Conservation (phyloP, 1,140 invertebrate genomes). For the Lordiphosa collinella region DNA sequence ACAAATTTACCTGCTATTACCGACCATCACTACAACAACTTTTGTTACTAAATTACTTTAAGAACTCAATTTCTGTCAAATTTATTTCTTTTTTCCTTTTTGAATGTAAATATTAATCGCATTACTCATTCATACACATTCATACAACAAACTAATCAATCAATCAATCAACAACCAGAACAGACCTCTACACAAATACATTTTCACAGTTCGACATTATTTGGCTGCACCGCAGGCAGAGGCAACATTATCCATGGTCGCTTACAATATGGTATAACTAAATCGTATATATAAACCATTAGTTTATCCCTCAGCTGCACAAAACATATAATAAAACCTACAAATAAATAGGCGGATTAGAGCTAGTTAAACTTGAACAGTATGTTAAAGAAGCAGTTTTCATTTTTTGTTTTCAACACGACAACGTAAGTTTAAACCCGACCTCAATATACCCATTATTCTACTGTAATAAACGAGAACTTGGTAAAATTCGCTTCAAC, state of each 20-base stretch:
- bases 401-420: too few species aligned
- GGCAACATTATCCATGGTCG: constrained; percentile 76
- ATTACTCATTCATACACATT: constrained; percentile 28
- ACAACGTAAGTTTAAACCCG: too few species aligned
- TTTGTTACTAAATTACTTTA: constrained; percentile 30
- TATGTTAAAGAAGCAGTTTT: too few species aligned
- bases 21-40: background rate
- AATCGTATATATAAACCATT: constrained; percentile 18
- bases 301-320: constrained; percentile 8
- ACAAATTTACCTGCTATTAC: constrained; percentile 3
- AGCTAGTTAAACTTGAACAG: too few species aligned
- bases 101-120: constrained; percentile 19
- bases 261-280: constrained; percentile 77
- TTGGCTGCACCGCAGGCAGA: constrained; percentile 76
- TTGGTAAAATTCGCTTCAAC: too few species aligned
- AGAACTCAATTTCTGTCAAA: constrained; percentile 19
- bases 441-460: too few species aligned
- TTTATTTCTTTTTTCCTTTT: constrained; percentile 33
- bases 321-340: background rate
- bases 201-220: constrained; percentile 77
- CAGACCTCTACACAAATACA: constrained; percentile 27
- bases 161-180: constrained; percentile 38
- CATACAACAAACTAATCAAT: constrained; percentile 12
- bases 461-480: too few species aligned
- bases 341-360: background rate